phyloP scores from a whole-genome alignment of 1,140 invertebrate species.

The Coelopa frigida region DNA sequence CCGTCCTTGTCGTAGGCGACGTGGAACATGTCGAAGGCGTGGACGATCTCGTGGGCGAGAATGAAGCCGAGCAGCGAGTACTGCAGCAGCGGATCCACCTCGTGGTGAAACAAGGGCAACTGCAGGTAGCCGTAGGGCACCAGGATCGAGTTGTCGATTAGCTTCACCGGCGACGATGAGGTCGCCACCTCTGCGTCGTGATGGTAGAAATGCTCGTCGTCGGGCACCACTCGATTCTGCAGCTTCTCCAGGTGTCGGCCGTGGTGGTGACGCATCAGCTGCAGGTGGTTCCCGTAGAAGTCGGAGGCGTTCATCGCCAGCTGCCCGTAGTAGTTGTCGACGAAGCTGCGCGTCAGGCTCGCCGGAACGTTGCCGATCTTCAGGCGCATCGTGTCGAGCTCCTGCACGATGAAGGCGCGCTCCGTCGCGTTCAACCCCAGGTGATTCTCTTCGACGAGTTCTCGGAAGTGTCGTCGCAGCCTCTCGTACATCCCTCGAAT shows the following conservation, averaged over 20 bases:
- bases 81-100: constrained; percentile 15
- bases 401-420: constrained; percentile 16
- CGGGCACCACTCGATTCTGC: constrained; percentile 7
- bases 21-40: constrained; percentile 28
- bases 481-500: constrained; percentile 14
- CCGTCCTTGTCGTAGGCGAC: constrained; percentile 25
- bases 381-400: constrained; percentile 17
- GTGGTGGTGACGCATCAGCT: constrained; percentile 15
- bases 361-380: constrained; percentile 27
- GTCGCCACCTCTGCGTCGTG: constrained; percentile 15
- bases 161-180: constrained; percentile 26
- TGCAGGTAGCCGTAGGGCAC: constrained; percentile 26
- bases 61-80: constrained; percentile 27
- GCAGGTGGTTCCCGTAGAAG: constrained; percentile 24
- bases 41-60: constrained; percentile 26
- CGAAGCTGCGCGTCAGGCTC: constrained; percentile 5
- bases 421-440: constrained; percentile 15
- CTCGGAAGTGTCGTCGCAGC: constrained; percentile 14
- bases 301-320: constrained; percentile 12
- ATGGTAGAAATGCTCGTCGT: constrained; percentile 15
- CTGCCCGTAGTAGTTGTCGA: constrained; percentile 15
- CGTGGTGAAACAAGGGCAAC: constrained; percentile 21
- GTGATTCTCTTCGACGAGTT: constrained; percentile 16
- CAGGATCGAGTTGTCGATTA: constrained; percentile 23
- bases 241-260: constrained; percentile 11